Conservation (phyloP, 2,113 vertebrate species). For the Motacilla alba region DNA sequence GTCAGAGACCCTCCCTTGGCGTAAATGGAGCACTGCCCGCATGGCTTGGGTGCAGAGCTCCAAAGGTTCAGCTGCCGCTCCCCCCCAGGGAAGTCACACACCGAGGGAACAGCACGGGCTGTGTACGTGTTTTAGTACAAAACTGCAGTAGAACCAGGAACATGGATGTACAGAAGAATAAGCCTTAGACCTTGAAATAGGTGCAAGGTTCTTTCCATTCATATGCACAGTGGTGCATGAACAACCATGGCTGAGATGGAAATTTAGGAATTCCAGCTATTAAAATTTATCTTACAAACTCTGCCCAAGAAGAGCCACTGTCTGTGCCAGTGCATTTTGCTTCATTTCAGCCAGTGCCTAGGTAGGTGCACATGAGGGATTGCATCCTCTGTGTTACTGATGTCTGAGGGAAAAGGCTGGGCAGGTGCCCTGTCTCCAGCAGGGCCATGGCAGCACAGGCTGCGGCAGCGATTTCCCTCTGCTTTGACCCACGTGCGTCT, state of each 20-base stretch:
- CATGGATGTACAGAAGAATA: neutral
- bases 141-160: neutral
- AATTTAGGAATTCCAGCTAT: neutral
- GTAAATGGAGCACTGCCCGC: neutral
- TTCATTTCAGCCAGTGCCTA: neutral
- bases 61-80: neutral
- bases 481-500: neutral
- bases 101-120: neutral
- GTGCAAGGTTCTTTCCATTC: neutral
- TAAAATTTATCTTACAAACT: neutral
- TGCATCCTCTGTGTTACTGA: fast-evolving
- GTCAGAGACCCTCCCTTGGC: fast-evolving
- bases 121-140: fast-evolving
- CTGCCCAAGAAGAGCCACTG: neutral
- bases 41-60: neutral
- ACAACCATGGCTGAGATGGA: fast-evolving
- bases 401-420: neutral
- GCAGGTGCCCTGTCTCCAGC: neutral
- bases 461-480: neutral
- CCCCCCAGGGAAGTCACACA: fast-evolving
- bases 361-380: fast-evolving
- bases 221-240: fast-evolving
- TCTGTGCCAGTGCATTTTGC: fast-evolving
- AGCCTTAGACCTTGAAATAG: neutral
- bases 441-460: neutral